phyloP scores from a whole-genome alignment of 2,888 invertebrate genomes.

The Seladonia tumulorum region DNA sequence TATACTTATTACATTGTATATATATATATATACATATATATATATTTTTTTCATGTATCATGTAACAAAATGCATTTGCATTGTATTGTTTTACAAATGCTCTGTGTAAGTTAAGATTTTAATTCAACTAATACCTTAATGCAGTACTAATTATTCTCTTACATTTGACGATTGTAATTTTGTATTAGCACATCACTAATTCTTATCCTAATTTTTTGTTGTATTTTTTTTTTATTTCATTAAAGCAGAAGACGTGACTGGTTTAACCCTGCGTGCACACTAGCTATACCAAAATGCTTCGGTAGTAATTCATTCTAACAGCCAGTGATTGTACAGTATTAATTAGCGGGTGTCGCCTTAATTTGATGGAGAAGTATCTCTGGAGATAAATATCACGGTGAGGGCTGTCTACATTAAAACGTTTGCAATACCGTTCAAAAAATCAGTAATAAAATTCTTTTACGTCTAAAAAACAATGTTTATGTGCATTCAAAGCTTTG shows the following conservation, averaged over 20 bases:
- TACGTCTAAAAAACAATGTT: conserved; percentile 9
- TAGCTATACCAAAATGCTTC: conserved; percentile 73
- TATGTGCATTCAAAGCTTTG: conserved; percentile 1
- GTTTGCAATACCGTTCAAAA: neutral
- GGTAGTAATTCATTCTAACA: conserved; percentile 68
- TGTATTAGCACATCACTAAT: conserved; percentile 27
- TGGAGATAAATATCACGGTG: conserved; percentile 12
- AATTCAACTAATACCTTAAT: conserved; percentile 17
- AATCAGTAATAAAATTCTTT: neutral
- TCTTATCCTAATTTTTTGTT: conserved; percentile 69
- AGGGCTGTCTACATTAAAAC: conserved; percentile 9
- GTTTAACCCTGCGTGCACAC: conserved; percentile 75
- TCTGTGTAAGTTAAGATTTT: conserved; percentile 10
- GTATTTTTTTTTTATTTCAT: conserved; percentile 70
- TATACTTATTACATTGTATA: conserved; percentile 6
- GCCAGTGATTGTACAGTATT: conserved; percentile 32
- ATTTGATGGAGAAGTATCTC: conserved; percentile 26
- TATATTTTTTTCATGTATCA: conserved; percentile 6
- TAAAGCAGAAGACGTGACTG: conserved; percentile 76
- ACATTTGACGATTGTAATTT: conserved; percentile 23
- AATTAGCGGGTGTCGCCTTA: conserved; percentile 21
- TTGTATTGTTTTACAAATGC: conserved; percentile 9
- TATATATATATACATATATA: conserved; percentile 18
- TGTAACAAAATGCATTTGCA: neutral
- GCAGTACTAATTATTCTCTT: neutral